These are phyloP conservation scores for Drosophila prosaltans DNA, from an alignment of 1,140 invertebrate genomes.

Conservation along the genomic window DNA sequence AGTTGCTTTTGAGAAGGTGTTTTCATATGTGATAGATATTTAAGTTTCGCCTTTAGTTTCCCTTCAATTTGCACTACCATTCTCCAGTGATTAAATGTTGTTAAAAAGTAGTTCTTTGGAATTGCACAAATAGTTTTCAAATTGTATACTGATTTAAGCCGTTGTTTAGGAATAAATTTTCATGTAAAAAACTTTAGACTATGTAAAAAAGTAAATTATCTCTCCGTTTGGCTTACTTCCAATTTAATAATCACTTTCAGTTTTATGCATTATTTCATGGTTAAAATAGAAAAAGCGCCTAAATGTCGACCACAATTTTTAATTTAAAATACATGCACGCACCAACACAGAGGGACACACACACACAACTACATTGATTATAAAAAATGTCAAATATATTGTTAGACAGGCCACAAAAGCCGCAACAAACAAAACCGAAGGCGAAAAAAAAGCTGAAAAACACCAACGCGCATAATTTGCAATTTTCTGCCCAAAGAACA, in stretches of 20 bases:
- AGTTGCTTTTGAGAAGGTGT: too few species aligned
- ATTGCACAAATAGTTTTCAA: too few species aligned
- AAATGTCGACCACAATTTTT: slow-evolving; percentile 51
- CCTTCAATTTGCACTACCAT: too few species aligned
- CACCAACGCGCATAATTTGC: slow-evolving; percentile 23
- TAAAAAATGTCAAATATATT: slow-evolving; percentile 46
- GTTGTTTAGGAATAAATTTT: too few species aligned
- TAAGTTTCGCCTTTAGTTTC: too few species aligned
- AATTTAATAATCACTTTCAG: not conserved
- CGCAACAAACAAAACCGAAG: slow-evolving; percentile 10
- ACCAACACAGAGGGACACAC: not conserved
- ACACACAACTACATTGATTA: slow-evolving; percentile 9
- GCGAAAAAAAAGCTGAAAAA: slow-evolving; percentile 15
- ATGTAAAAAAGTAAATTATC: not conserved
- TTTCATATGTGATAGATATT: too few species aligned
- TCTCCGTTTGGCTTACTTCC: not conserved
- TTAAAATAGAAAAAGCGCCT: slow-evolving; percentile 25
- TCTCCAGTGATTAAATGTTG: too few species aligned
- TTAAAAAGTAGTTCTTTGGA: too few species aligned
- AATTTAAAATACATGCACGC: slow-evolving; percentile 43
- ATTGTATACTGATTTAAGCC: too few species aligned
- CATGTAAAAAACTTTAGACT: too few species aligned
- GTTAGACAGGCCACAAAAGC: slow-evolving; percentile 43
- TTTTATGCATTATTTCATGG: not conserved
- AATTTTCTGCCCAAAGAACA: slow-evolving; percentile 44